phyloP scores from a whole-genome alignment of 1,140 invertebrate genomes.

The Trachelipus rathkii region DNA sequence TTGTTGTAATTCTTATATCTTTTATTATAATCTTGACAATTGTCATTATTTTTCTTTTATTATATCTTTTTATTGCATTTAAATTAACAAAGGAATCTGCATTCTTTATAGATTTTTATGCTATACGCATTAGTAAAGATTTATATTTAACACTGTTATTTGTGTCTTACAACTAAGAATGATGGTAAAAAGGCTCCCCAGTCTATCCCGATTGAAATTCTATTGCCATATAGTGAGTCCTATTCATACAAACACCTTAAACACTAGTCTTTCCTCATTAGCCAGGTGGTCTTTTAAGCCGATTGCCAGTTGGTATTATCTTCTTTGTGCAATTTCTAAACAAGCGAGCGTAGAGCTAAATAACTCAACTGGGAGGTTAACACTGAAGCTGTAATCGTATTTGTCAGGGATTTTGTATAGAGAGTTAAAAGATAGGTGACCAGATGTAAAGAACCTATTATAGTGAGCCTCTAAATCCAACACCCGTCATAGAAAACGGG shows the following conservation, averaged over 20 bases:
- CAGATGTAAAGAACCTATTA: slow-evolving; percentile 33
- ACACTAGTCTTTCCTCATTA: slow-evolving; percentile 1
- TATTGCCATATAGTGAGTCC: neutral
- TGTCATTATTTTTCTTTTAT: too few relatives aligned
- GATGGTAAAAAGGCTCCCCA: too few relatives aligned
- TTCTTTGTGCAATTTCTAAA: slow-evolving; percentile 11
- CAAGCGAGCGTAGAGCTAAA: slow-evolving; percentile 15
- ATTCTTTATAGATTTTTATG: too few relatives aligned
- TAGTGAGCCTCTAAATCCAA: neutral
- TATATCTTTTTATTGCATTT: too few relatives aligned
- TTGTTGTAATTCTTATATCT: too few relatives aligned
- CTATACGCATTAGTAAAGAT: too few relatives aligned
- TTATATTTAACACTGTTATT: too few relatives aligned
- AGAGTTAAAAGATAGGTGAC: slow-evolving; percentile 37
- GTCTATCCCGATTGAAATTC: too few relatives aligned
- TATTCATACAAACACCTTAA: neutral
- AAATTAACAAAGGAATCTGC: too few relatives aligned
- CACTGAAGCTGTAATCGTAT: slow-evolving; percentile 39
- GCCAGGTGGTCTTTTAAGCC: slow-evolving; percentile 5
- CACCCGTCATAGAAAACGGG: slow-evolving; percentile 10
- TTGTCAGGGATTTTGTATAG: slow-evolving; percentile 41
- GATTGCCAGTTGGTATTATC: slow-evolving; percentile 12
- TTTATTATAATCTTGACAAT: too few relatives aligned
- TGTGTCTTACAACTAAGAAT: too few relatives aligned
- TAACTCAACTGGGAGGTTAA: slow-evolving; percentile 21